Evolutionary conservation across 2,113 vertebrate genomes (phyloP), one percentile per base, ranked within the genome.

Genomic region (Otus sunia): DNA sequence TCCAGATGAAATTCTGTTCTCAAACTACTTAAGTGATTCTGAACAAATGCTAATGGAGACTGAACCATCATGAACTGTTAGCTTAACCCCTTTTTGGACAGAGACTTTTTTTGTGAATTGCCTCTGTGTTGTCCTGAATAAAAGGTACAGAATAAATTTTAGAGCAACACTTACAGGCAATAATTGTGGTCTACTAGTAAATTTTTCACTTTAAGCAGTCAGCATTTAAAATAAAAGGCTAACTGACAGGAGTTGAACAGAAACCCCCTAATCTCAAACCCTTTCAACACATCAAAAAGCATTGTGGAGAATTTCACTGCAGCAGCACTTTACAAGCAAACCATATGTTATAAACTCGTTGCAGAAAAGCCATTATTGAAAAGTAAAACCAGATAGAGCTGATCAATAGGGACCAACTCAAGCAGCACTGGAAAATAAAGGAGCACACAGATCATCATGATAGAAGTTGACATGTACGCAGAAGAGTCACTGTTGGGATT

Each of bases 1-100:
- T 3, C 12, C 0, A 0, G 20, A 29, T 13, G 12, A 81, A 89
- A 71, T 49, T 47, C 43, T 49, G 6, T 49, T 72, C 21, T 66
- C 23, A 14, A 21, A 79, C 30, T 43, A 52, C 22, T 36, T 27
- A 76, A 32, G 36, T 25, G 3, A 37, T 81, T 67, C 47, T 45
- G 26, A 82, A 55, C 22, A 37, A 73, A 64, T 9, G 23, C 36
- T 43, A 34, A 53, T 5, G 18, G 15, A 52, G 34, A 66, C 69
- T 5, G 47, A 93, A 69, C 12, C 22, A 58, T 12, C 49, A 34
- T 1, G 0, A 63, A n/a, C 37, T n/a, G 5, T 49, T 21, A 30
- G 5, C 29, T 53, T 82, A 82, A 32, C 30, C 23, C 29, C 8
- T 13, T 68, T 47, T 36, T 36, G 25, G 22, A 15, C 26, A 58